Conservation (phyloP, 2,888 invertebrate genomes). For the Amiota communis region DNA sequence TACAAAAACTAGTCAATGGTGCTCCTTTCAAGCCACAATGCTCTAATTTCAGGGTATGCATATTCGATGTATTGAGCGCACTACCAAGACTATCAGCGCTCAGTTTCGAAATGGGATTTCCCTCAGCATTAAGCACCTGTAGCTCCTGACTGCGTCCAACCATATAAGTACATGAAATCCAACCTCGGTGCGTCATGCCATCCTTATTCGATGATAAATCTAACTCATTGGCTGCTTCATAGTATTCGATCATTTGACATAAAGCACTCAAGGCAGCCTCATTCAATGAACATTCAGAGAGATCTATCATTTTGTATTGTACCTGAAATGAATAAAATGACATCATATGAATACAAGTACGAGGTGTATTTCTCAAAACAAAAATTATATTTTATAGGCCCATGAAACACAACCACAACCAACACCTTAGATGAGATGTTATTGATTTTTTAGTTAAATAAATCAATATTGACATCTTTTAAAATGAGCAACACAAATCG, state of each 20-base stretch:
- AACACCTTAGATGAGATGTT: too few relatives aligned
- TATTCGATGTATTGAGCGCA: slow-evolving; percentile 81
- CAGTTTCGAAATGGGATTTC: slow-evolving; percentile 70
- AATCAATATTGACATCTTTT: too few relatives aligned
- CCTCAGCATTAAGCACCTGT: slow-evolving; percentile 69
- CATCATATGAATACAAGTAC: slow-evolving; percentile 52
- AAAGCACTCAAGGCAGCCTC: slow-evolving; percentile 81
- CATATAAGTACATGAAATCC: slow-evolving; percentile 82
- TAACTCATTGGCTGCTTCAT: slow-evolving; percentile 85
- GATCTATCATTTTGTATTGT: slow-evolving; percentile 72
- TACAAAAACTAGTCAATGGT: slow-evolving; percentile 83
- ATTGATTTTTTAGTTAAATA: too few relatives aligned
- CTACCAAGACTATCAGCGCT: slow-evolving; percentile 81
- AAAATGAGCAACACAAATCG: not conserved
- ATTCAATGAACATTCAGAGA: slow-evolving; percentile 70
- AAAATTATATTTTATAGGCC: not conserved
- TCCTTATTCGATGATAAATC: slow-evolving; percentile 84
- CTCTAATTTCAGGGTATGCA: slow-evolving; percentile 85
- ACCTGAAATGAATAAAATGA: slow-evolving; percentile 77
- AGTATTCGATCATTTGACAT: slow-evolving; percentile 94
- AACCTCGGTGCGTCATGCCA: slow-evolving; percentile 83
- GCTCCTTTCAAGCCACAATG: slow-evolving; percentile 83
- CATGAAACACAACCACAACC: not conserved
- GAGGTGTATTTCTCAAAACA: not conserved
- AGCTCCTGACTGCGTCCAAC: slow-evolving; percentile 71